Conservation (phyloP, 2,797 vertebrate species). For the Apogon talboti region DNA sequence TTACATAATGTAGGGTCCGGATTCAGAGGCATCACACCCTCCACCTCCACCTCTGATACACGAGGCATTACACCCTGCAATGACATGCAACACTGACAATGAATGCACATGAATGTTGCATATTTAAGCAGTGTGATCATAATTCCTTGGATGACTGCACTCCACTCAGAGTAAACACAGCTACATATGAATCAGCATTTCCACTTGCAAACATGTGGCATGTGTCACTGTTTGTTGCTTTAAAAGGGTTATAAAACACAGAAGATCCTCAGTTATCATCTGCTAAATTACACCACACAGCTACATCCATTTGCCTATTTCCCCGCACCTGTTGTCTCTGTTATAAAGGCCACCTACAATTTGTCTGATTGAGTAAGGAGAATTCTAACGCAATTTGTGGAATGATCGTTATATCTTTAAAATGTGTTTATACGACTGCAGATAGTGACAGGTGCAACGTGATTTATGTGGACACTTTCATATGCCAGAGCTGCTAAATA, state of each 20-base stretch:
- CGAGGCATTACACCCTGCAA: too few relatives aligned
- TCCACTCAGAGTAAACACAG: too few relatives aligned
- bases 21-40: too few relatives aligned
- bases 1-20: too few relatives aligned
- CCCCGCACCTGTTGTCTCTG: conserved; percentile 4
- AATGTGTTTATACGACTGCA: conserved; percentile 5
- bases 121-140: too few relatives aligned
- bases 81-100: too few relatives aligned
- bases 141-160: too few relatives aligned
- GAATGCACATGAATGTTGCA: too few relatives aligned
- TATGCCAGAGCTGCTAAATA: conserved; percentile 36
- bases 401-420: conserved; percentile 4
- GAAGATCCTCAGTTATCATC: not conserved
- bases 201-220: too few relatives aligned
- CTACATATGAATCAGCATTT: too few relatives aligned
- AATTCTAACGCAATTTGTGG: conserved; percentile 10
- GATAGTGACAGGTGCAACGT: conserved; percentile 26
- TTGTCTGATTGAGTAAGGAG: conserved; percentile 7
- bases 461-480: conserved; percentile 38
- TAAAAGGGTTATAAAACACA: not conserved
- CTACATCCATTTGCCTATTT: not conserved
- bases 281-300: not conserved
- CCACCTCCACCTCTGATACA: too few relatives aligned
- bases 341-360: conserved; percentile 4
- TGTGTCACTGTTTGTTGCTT: too few relatives aligned